These are phyloP conservation scores for Drosophila vallismaia DNA, from an alignment of 2,888 invertebrate species.

Conservation along the genomic window DNA sequence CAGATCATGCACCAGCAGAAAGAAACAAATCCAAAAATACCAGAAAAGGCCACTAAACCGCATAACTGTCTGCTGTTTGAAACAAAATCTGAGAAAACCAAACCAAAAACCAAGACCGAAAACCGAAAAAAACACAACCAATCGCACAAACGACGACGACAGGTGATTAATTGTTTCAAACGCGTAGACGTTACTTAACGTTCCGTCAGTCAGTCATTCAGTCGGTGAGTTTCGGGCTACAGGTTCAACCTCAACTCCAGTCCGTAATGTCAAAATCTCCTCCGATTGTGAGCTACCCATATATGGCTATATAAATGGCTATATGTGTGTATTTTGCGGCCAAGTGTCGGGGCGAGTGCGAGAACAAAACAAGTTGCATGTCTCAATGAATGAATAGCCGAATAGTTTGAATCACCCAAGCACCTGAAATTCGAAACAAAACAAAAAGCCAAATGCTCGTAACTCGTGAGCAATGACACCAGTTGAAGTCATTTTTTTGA, in stretches of 20 bases:
- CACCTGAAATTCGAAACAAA: constrained; percentile 80
- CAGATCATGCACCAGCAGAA: constrained; percentile 51
- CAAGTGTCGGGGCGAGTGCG: constrained; percentile 59
- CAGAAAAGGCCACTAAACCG: constrained; percentile 76
- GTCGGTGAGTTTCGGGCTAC: constrained; percentile 29
- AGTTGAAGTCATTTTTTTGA: constrained; percentile 72
- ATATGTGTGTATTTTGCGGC: constrained; percentile 47
- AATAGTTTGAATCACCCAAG: constrained; percentile 76
- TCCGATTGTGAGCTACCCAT: constrained; percentile 47
- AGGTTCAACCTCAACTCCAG: constrained; percentile 46
- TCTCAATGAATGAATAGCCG: constrained; percentile 72
- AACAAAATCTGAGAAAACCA: constrained; percentile 43
- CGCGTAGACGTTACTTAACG: constrained; percentile 79
- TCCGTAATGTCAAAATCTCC: constrained; percentile 66
- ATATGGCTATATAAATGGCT: constrained; percentile 28
- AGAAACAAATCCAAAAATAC: constrained; percentile 47
- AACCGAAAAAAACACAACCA: constrained; percentile 21
- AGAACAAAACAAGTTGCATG: constrained; percentile 71
- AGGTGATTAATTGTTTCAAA: constrained; percentile 79
- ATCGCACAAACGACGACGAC: constrained; percentile 64
- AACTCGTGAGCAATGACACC: constrained; percentile 79
- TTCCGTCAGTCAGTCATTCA: constrained; percentile 50
- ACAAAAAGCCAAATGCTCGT: constrained; percentile 61
- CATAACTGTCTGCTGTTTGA: constrained; percentile 62
- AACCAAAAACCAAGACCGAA: constrained; percentile 39